Conservation (phyloP, 2,888 invertebrate species). For the Prosapia bicincta region DNA sequence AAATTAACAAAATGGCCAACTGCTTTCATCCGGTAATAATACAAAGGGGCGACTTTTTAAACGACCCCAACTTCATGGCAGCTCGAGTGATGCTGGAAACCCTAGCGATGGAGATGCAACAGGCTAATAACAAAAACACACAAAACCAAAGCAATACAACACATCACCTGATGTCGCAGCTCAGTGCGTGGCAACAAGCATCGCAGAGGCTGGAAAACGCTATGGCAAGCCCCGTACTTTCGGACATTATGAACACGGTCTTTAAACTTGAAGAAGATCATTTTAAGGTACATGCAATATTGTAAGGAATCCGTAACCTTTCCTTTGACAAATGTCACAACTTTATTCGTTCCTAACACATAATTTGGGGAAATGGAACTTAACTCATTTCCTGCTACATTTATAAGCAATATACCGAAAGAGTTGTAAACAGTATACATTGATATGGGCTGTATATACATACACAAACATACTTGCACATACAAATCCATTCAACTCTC, state of each 20-base stretch:
- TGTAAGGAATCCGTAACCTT: too few relatives aligned
- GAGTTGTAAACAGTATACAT: too few relatives aligned
- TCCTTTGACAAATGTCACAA: too few relatives aligned
- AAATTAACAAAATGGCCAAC: conserved; percentile 3
- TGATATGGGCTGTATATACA: too few relatives aligned
- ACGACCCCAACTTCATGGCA: conserved; percentile 15
- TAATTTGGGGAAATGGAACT: too few relatives aligned
- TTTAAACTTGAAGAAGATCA: conserved; percentile 16
- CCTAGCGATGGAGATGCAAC: conserved; percentile 8
- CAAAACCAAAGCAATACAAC: conserved; percentile 1
- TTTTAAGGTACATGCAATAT: too few relatives aligned
- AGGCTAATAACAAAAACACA: not conserved
- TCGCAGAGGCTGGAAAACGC: conserved; percentile 2
- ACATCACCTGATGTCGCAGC: conserved; percentile 9
- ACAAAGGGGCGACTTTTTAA: conserved; percentile 18
- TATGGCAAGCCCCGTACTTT: conserved; percentile 11
- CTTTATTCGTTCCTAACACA: too few relatives aligned
- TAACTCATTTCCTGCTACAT: too few relatives aligned
- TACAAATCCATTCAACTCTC: too few relatives aligned
- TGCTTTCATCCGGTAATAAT: conserved; percentile 7
- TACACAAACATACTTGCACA: too few relatives aligned
- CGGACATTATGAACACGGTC: conserved; percentile 18
- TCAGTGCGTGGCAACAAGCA: conserved; percentile 20
- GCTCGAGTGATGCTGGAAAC: conserved; percentile 9
- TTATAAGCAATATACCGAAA: too few relatives aligned